Evolutionary conservation across 37 sponge, comb jelly and placozoan genomes (phyloP).

Genomic region (Lycopodina hypogea): DNA sequence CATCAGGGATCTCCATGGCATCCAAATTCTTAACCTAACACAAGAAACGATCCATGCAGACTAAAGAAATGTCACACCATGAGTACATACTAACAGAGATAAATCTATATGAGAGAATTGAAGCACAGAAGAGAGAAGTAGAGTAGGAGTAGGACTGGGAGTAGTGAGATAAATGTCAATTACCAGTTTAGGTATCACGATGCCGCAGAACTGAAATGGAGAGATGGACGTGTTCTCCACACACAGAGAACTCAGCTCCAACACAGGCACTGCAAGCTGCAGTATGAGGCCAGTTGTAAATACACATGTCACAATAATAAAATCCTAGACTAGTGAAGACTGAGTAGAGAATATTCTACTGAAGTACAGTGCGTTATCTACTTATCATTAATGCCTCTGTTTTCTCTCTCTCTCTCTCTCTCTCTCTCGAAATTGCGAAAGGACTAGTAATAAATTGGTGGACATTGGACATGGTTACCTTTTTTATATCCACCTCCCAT

Average conservation of each 20-base stretch:
- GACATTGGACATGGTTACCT: too few relatives aligned
- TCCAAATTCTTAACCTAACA: slow-evolving; percentile 54
- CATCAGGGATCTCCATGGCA: slow-evolving; percentile 34
- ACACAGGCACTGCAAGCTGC: slow-evolving; percentile 40
- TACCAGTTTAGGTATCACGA: slow-evolving; percentile 71
- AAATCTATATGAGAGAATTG: not conserved
- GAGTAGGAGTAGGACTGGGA: not conserved
- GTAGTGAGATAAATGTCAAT: not conserved
- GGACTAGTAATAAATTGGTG: too few relatives aligned
- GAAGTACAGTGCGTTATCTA: too few relatives aligned
- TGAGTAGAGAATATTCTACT: too few relatives aligned
- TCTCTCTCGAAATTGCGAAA: too few relatives aligned
- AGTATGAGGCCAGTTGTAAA: not conserved
- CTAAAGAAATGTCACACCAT: not conserved
- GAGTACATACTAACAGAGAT: too few relatives aligned
- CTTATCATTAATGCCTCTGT: too few relatives aligned
- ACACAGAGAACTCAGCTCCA: slow-evolving; percentile 45
- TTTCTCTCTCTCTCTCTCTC: too few relatives aligned
- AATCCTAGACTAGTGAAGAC: too few relatives aligned
- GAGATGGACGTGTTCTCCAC: slow-evolving; percentile 25
- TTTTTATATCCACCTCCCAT: slow-evolving; percentile 63
- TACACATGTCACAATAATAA: too few relatives aligned
- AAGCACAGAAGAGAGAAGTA: not conserved
- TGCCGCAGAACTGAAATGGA: slow-evolving; percentile 68
- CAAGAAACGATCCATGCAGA: not conserved